phyloP scores from a whole-genome alignment of 2,888 invertebrate species.

The Ophion costatus region DNA sequence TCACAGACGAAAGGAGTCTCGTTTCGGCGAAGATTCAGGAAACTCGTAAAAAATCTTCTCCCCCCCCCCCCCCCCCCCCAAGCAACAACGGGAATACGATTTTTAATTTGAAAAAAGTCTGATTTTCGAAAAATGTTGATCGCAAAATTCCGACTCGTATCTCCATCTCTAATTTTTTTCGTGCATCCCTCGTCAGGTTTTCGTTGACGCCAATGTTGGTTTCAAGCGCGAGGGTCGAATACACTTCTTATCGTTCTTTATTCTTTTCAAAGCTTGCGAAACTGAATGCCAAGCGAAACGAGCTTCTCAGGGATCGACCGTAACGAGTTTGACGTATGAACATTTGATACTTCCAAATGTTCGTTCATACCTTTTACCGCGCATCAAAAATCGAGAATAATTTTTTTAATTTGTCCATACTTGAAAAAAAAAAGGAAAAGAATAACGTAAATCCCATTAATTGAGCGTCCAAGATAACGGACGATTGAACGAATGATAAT shows the following conservation, averaged over 20 bases:
- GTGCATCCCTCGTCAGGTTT: not conserved
- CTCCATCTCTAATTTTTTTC: not conserved
- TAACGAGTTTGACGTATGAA: slow-evolving; percentile 13
- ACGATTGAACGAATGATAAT: slow-evolving; percentile 1
- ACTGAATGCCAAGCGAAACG: not conserved
- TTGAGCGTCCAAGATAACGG: not conserved
- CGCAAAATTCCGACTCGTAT: not conserved
- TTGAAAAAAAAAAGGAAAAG: no score
- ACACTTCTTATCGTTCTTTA: slow-evolving; percentile 1
- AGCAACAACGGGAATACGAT: not conserved
- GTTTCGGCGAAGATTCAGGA: slow-evolving; percentile 21
- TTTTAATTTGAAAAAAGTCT: not conserved
- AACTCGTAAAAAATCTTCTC: not conserved
- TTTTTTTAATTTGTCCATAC: not conserved
- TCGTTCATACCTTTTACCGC: slow-evolving; percentile 9
- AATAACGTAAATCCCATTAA: not conserved
- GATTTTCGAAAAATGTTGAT: not conserved
- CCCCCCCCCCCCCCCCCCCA: not conserved
- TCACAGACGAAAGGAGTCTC: slow-evolving; percentile 45
- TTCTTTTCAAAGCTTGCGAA: not conserved
- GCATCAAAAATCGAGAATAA: slow-evolving; percentile 10
- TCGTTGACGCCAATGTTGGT: not conserved
- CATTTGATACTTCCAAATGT: slow-evolving; percentile 4
- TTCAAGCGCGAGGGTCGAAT: not conserved
- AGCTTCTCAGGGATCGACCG: not conserved